A percentile compares a stretch with the other conserved stretches of the same genome.
phyloP scores from a whole-genome alignment of 2,797 vertebrate species.

The Galago senegalensis region DNA sequence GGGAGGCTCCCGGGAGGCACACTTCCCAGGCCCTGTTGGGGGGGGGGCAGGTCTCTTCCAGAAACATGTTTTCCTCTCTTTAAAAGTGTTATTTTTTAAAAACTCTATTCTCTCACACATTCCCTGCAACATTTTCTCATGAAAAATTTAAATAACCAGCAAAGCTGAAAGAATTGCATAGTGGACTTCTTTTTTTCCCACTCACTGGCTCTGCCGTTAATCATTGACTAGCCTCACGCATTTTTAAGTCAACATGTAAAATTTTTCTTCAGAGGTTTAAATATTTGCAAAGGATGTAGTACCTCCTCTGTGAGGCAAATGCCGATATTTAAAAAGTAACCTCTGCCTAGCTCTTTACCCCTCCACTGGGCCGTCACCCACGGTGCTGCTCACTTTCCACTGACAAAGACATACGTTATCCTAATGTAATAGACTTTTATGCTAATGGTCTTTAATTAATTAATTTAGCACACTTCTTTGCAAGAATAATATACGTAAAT shows the following conservation, averaged over 20 bases:
- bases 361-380: accelerated
- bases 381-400: accelerated
- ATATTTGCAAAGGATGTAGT: not conserved
- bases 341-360: no score
- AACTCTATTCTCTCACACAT: accelerated
- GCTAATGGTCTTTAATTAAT: not conserved
- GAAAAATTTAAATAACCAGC: not conserved
- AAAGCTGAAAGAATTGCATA: accelerated
- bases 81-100: not conserved
- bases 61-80: not conserved
- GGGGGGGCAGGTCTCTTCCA: not conserved
- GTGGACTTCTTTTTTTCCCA: accelerated
- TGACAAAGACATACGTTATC: not conserved
- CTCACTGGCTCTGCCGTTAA: not conserved
- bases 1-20: accelerated
- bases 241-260: not conserved
- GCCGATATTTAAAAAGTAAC: not conserved
- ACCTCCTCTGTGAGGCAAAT: not conserved
- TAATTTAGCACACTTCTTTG: not conserved
- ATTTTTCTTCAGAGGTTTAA: not conserved
- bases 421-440: not conserved
- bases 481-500: not conserved
- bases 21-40: not conserved
- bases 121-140: not conserved
- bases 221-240: accelerated